Evolutionary conservation across 2,113 vertebrate species (phyloP), one percentile per base, ranked within the genome.

Genomic region (Osmerus eperlanus): DNA sequence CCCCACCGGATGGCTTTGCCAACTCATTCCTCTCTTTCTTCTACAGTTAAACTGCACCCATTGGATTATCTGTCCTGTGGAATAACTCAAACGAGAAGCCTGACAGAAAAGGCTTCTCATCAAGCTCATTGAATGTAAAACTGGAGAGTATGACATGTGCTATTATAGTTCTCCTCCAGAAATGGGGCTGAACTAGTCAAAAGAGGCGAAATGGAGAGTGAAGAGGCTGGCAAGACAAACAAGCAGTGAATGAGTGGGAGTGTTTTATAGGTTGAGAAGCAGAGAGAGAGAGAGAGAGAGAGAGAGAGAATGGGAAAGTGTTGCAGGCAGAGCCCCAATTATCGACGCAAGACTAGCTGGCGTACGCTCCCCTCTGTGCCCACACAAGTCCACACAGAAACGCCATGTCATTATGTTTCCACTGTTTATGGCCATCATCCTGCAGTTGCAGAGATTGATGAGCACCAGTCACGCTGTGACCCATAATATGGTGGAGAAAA

Each of bases 401-500:
- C 9, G 64, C n/a, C 18, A 18, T 51, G 64, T 65, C 16, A 36
- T 64, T 64, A 18, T 64, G 28, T 36, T 32, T 28, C 16, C 62
- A 64, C 18, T 8, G 62, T 63, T 16, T 41, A 28, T 6, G 25
- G 14, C 23, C 23, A 21, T 25, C 21, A 61, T 70, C 59, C 68
- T 21, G 23, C 68, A 32, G 9, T 61, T 70, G 15, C 23, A 19
- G 56, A 1, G 29, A 68, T 77, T 2, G 2, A 72, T 79, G 72
- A 83, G 81, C 84, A 85, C 78, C 84, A 77, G 78, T 41, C 74
- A 81, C 79, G 74, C 73, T 80, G 76, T 79, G 66, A 78, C 68
- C 65, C 16, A 67, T 75, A 59, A 69, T 67, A 55, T 68, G 18
- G 18, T 58, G 51, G 73, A 7, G 41, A 21, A n/a, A 62, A 54